Evolutionary conservation across 1,140 invertebrate genomes (phyloP), one percentile per base, ranked within the genome.

Genomic region (Zaprionus camerounensis): DNA sequence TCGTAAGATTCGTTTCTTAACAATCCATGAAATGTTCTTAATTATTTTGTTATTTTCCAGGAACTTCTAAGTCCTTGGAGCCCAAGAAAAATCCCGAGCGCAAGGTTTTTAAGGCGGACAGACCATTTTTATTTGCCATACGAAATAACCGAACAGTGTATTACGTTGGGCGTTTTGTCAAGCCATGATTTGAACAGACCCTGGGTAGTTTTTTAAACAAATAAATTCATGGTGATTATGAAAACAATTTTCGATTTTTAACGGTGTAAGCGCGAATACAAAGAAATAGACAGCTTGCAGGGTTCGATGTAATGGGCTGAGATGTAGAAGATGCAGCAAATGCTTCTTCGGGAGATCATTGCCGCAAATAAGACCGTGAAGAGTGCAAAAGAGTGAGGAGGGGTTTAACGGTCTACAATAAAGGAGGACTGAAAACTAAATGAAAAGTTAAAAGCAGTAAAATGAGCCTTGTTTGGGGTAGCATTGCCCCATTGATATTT

Each of bases 1-100:
- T 75, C 94, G 95, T 96, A 93, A 93, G 72, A 61, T 12, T 6
- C 1, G 49, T 55, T 12, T 15, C 49, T 61, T 22, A 34, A 3
- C 15, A 55, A 49, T 9, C 5, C 12, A 56, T 49, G 15, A 46
- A 24, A 22, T 31, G 6, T 3, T 24, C 15, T 34, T 13, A 0
- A 13, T 68, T 13, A 22, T 9, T 24, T 44, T 31, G 62, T 69
- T 31, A 49, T 68, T 66, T 57, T 58, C 1, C 9, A 77, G 75
- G 20, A 51, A 24, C 49, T 11, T 11, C 28, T 24, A 34, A 24
- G 22, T 1, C 46, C 20, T 26, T 70, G 49, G 2, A 67, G 71
- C 56, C 55, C 51, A 53, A 31, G 4, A 17, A 26, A 1, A 78
- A 91, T 67, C 56, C 79, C 17, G 56, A 86, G 28, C 81, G 82